Percentiles rank a stretch among this genome's conserved stretches.
Conservation (phyloP, 2,888 invertebrate species). For the Pollenia labialis region DNA sequence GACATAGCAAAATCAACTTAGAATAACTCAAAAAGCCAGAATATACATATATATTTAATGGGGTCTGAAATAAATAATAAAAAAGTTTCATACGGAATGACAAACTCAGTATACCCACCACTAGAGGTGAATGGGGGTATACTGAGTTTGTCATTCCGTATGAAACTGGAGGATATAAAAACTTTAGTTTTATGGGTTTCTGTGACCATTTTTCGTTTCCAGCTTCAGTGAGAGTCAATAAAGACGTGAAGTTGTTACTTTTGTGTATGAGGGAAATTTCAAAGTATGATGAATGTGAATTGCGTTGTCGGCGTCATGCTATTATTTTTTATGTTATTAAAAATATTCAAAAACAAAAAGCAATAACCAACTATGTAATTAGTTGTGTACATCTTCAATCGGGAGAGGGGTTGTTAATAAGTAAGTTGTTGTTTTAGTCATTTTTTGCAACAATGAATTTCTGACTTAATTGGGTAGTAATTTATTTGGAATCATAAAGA, state of each 20-base stretch:
- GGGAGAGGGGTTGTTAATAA: background rate
- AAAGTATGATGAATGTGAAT: background rate
- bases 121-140: too few species aligned
- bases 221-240: slow-evolving; percentile 11
- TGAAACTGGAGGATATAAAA: background rate
- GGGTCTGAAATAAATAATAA: too few species aligned
- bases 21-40: too few species aligned
- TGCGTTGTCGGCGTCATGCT: background rate
- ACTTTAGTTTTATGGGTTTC: slow-evolving; percentile 27
- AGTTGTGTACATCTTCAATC: background rate
- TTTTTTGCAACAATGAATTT: too few species aligned
- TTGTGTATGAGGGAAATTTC: background rate
- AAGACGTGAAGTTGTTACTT: slow-evolving; percentile 2
- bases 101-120: too few species aligned
- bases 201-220: slow-evolving; percentile 26
- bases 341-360: background rate
- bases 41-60: too few species aligned
- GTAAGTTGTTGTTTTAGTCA: background rate
- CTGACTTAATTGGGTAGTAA: too few species aligned
- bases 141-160: too few species aligned
- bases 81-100: too few species aligned
- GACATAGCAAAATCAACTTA: too few species aligned
- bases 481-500: too few species aligned
- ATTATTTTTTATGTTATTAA: background rate
- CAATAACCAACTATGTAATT: background rate